phyloP scores from a whole-genome alignment of 2,888 invertebrate genomes.

The Latrodectus elegans region DNA sequence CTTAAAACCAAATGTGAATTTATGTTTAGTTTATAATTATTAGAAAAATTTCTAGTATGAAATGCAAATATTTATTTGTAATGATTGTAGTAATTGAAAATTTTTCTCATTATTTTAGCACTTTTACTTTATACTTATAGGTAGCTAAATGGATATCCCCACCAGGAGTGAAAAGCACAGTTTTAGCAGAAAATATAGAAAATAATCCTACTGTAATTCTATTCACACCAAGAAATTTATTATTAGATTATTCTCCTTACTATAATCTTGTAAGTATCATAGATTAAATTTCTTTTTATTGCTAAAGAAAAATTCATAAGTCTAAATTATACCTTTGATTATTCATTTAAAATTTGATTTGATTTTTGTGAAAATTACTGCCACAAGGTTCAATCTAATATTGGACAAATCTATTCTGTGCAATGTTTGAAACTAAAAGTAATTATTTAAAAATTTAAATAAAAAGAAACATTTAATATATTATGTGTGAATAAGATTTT shows the following conservation, averaged over 20 bases:
- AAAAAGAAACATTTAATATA: no score
- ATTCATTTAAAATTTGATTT: no score
- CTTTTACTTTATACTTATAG: slow-evolving; percentile 19
- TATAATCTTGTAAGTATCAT: slow-evolving; percentile 81
- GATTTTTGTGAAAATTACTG: no score
- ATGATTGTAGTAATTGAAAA: not conserved
- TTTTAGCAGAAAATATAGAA: slow-evolving; percentile 81
- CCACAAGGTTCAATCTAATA: no score
- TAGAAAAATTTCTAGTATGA: no score
- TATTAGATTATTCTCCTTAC: slow-evolving; percentile 81
- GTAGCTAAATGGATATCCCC: slow-evolving; percentile 80
- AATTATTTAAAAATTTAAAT: no score
- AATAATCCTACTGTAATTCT: slow-evolving; percentile 84
- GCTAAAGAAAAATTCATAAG: not conserved
- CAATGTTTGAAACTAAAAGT: no score
- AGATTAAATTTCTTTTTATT: not conserved
- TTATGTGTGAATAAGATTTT: no score
- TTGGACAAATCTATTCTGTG: no score
- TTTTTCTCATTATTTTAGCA: slow-evolving; percentile 4
- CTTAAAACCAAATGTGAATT: no score
- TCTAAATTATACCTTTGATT: not conserved
- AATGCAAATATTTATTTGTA: no score
- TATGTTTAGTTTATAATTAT: no score
- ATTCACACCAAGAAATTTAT: slow-evolving; percentile 86
- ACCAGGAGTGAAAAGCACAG: slow-evolving; percentile 82